Conservation (phyloP, 2,113 vertebrate species). For the Crocuta crocuta region DNA sequence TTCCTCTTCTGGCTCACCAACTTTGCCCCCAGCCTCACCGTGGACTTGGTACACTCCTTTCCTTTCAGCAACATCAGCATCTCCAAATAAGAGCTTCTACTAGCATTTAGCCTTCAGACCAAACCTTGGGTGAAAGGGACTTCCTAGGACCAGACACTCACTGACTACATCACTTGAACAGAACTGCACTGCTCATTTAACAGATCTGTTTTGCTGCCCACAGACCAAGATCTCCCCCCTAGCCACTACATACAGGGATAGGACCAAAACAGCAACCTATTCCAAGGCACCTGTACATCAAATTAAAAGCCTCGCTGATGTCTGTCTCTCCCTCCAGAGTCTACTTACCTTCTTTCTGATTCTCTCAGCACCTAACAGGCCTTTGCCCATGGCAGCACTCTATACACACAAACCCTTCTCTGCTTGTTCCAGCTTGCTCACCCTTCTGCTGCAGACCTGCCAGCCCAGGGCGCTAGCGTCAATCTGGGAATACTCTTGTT, state of each 20-base stretch:
- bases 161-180: neutral
- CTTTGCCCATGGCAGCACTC: neutral
- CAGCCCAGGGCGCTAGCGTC: neutral
- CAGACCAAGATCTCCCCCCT: neutral
- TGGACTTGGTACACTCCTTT: neutral
- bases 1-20: constrained; percentile 14
- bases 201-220: neutral
- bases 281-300: constrained; percentile 6
- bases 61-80: neutral
- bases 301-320: constrained; percentile 7
- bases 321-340: constrained; percentile 20
- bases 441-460: constrained; percentile 13
- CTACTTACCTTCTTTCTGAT: constrained; percentile 2
- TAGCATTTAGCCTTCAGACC: neutral
- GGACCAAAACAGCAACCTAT: neutral
- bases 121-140: neutral
- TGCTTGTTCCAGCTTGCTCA: neutral
- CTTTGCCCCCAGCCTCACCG: neutral
- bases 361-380: neutral
- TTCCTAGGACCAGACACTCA: neutral
- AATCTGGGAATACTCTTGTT: constrained; percentile 33
- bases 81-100: constrained; percentile 27
- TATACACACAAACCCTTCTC: neutral
- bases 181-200: neutral
- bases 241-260: neutral